phyloP scores from a whole-genome alignment of 2,113 vertebrate genomes.

The Sciurus niger region DNA sequence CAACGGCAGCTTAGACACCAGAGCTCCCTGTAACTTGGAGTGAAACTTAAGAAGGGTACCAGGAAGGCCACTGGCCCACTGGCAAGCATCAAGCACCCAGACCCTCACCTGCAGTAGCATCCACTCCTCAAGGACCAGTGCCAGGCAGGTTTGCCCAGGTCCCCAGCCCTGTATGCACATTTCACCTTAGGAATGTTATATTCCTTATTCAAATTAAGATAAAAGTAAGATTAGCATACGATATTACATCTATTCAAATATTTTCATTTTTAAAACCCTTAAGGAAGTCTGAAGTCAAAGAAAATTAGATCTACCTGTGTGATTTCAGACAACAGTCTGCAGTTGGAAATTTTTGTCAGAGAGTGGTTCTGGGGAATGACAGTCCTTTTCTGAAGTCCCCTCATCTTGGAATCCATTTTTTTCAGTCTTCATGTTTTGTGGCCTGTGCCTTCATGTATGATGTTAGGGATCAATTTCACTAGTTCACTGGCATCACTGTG shows the following conservation, averaged over 20 bases:
- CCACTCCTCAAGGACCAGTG: neutral
- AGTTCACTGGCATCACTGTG: neutral
- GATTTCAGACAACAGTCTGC: neutral
- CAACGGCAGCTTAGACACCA: neutral
- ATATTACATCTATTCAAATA: constrained; percentile 14
- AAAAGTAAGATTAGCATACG: neutral
- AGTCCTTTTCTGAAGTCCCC: neutral
- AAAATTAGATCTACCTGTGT: neutral
- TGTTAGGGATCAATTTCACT: neutral
- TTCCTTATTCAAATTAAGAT: neutral
- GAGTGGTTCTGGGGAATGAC: neutral
- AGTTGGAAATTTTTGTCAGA: neutral
- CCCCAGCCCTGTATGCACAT: neutral
- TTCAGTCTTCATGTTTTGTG: neutral
- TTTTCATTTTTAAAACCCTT: constrained; percentile 37
- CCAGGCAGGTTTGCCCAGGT: neutral
- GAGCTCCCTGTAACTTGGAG: neutral
- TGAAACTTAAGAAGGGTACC: neutral
- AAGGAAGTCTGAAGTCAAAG: constrained; percentile 7
- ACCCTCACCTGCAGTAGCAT: neutral
- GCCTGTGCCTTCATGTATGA: neutral
- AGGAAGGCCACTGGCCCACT: neutral
- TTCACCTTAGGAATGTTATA: constrained; percentile 8
- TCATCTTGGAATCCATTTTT: neutral
- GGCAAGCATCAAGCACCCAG: neutral